Evolutionary conservation across 2,797 vertebrate genomes (phyloP), one percentile per base, ranked within the genome.

Genomic region (Helicolenus hilgendorfi): DNA sequence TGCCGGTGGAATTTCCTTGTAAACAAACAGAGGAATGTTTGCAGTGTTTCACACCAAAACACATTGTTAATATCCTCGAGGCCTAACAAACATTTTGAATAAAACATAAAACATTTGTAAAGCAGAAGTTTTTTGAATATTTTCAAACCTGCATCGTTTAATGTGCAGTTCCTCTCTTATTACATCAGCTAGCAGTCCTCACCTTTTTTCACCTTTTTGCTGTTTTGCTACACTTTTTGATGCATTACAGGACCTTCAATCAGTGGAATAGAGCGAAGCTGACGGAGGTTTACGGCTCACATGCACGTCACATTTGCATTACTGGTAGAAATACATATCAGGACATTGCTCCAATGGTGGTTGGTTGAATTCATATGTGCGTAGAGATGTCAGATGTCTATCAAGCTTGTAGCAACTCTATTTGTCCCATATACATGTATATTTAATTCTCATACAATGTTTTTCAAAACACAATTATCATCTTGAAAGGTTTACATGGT

Each of bases 31-130:
- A 36, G 27, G 11, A 10, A 4, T 71, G 18, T 85, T 62, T 58
- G 18, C 56, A 70, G 55, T n/a, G 49, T 67, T 81, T 60, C 31
- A 24, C 41, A 35, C 7, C 60, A 70, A 62, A 72, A 33, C 53
- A 53, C 49, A 45, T 58, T 59, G n/a, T 77, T 55, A 68, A n/a
- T 4, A 60, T 78, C 35, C 72, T 81, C 20, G 7, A 87, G 70
- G 76, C 63, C 24, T 1, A 14, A 80, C 31, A 63, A 24, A 83
- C 73, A 33, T 1, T 33, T 63, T 65, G 33, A 86, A 78, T 84
- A 68, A 91, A 89, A 83, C 72, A 82, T 67, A 27, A 60, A 77
- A 77, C 38, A 65, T 74, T 68, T 45, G 74, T 41, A 58, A 65
- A 76, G 64, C 22, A 67, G 26, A 73, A 8, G 11, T 76, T 75